Evolutionary conservation across 2,888 invertebrate genomes (phyloP).

Genomic region (Drosophila planitibia): DNA sequence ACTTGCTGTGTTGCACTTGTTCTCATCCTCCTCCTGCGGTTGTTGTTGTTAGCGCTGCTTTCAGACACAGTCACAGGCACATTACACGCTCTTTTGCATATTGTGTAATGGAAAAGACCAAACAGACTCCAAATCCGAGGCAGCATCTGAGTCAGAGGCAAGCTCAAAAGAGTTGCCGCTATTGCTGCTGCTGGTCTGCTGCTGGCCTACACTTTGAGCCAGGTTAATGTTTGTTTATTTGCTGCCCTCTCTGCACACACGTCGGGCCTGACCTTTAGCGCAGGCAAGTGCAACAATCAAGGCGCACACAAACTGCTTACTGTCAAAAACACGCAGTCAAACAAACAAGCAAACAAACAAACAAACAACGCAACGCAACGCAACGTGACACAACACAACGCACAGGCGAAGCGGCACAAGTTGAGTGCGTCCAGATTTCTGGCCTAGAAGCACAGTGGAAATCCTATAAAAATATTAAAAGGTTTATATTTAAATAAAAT

Average conservation of each 20-base stretch:
- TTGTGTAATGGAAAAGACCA: slow-evolving; percentile 61
- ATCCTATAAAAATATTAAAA: background rate
- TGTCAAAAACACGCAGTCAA: slow-evolving; percentile 74
- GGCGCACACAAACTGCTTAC: slow-evolving; percentile 78
- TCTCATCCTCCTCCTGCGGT: background rate
- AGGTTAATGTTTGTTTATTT: slow-evolving; percentile 76
- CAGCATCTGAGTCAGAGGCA: slow-evolving; percentile 26
- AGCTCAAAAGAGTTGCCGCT: slow-evolving; percentile 61
- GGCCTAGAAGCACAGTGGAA: slow-evolving; percentile 39
- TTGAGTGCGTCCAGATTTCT: slow-evolving; percentile 23
- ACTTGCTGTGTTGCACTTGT: slow-evolving; percentile 16
- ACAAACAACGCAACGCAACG: slow-evolving; percentile 32
- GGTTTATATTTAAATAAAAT: background rate
- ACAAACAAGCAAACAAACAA: slow-evolving; percentile 62
- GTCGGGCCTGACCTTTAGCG: slow-evolving; percentile 60
- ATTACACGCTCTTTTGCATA: slow-evolving; percentile 78
- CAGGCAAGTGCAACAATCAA: slow-evolving; percentile 78
- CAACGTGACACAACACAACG: slow-evolving; percentile 28
- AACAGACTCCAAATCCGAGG: slow-evolving; percentile 29
- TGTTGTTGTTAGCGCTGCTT: slow-evolving; percentile 24
- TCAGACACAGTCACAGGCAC: slow-evolving; percentile 51
- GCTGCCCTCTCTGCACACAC: slow-evolving; percentile 50
- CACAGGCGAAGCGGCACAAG: slow-evolving; percentile 39
- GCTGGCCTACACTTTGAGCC: slow-evolving; percentile 40
- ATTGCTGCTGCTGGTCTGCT: slow-evolving; percentile 5